Base-by-base conservation (phyloP, 2,113 vertebrate species). In the Toxotes chatareus region DNA sequence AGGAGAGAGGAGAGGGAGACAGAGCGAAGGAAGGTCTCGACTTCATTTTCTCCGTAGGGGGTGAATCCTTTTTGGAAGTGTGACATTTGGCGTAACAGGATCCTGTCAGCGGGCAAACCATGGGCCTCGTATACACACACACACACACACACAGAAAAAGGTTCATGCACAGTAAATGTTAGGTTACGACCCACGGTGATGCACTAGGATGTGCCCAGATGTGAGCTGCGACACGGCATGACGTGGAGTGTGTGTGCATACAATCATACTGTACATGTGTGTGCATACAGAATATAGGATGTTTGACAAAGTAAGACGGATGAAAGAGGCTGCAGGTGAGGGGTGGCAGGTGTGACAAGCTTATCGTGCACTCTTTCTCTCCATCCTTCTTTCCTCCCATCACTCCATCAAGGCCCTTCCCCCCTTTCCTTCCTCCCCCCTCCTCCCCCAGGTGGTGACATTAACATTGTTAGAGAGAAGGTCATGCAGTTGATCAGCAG, bases 51-150 rank as follows among this genome's bases (percentile, higher is more conserved):
- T 84, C 88, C 0, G 6, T 10, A 57, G 90, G 91, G 91, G 90
- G 86, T 27, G 68, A 92, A 91, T 91, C 91, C 82, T 83, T 88
- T 92, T 90, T 91, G 85, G 88, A 89, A 89, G 89, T 88, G 91
- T 93, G 93, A 93, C 92, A 94, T 94, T 93, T 93, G 91, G 80
- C 82, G 75, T 82, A 91, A 91, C 88, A 61, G 86, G 89, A 93
- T 89, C 84, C 79, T 86, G 83, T 92, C 89, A 90, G 86, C 71
- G 51, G 90, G 82, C 51, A 47, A 86, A 76, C 66, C 62, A 60
- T 49, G 23, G 79, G 63, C 82, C 71, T 68, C 66, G 4, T 42
- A 62, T 69, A 73, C 38, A 78, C 67, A 64, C 76, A 61, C 70
- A 56, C 65, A 63, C 60, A 59, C 63, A 65, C 57, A 66, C 53